These are phyloP conservation scores for Ptychodera flava DNA, from an alignment of 35 echinoderm and acorn worm genomes.

Conservation along the genomic window DNA sequence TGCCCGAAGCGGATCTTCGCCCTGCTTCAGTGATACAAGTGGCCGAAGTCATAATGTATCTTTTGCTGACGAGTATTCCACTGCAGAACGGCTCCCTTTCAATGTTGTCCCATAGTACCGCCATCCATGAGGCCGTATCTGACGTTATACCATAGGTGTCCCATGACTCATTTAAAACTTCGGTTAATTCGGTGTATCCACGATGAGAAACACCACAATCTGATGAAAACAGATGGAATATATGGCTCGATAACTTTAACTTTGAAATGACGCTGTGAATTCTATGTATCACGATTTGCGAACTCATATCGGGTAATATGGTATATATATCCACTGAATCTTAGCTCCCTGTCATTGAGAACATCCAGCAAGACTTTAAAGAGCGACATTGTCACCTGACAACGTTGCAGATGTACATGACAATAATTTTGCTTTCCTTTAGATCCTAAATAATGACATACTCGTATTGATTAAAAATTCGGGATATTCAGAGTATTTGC, in stretches of 20 bases:
- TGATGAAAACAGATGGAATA: neutral
- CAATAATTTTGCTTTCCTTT: neutral
- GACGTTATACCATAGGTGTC: neutral
- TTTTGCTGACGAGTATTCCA: neutral
- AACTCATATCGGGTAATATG: neutral
- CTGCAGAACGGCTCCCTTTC: neutral
- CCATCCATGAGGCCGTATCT: neutral
- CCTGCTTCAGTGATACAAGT: neutral
- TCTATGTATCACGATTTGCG: neutral
- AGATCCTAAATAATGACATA: neutral
- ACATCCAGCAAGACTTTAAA: no score
- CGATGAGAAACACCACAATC: neutral
- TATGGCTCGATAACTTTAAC: no score
- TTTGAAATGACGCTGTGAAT: neutral
- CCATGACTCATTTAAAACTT: neutral
- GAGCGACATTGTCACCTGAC: no score
- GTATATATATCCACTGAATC: neutral
- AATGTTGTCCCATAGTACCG: neutral
- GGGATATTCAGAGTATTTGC: no score
- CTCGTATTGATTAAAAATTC: no score
- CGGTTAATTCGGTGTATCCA: neutral
- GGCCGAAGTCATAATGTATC: neutral
- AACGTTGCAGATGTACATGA: no score
- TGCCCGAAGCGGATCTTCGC: neutral
- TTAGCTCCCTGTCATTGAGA: no score